Base-by-base conservation (phyloP, 2,113 vertebrate species). In the Monarcha castaneiventris region DNA sequence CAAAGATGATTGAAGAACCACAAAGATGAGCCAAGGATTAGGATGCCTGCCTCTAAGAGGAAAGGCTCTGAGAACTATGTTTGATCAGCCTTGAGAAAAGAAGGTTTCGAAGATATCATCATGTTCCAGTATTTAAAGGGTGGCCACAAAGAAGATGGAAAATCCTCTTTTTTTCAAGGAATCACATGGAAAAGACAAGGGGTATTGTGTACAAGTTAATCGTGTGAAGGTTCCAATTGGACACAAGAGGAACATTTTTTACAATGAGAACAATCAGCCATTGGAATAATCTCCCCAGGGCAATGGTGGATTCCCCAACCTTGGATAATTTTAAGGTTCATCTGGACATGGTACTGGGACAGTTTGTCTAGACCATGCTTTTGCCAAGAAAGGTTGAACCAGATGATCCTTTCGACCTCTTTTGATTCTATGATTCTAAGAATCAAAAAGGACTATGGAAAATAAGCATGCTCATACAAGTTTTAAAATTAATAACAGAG, bases 1-100 rank as follows among this genome's bases (percentile, higher is more conserved):
- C 6, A n/a, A 59, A n/a, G 13, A 55, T 0, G 0, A 68, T 7
- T 0, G 0, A 83, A 68, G 19, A 48, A 3, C 25, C 39, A 83
- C 25, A 41, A 48, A 69, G 8, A 48, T 35, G 13, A 19, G 21
- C 11, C 22, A 27, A 17, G 16, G 25, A 48, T 6, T 68, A 27
- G 17, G 26, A 32, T 13, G 20, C 10, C 11, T 48, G 25, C 17
- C 16, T 9, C 18, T 46, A 41, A 17, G 13, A 61, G 20, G 7
- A 68, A 39, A 61, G 16, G 1, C 7, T 61, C 25, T 35, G 55
- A 62, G 29, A 83, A 26, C 5, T 48, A 3, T 4, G 7, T 48
- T 61, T 35, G 14, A 35, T 41, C n/a, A 69, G 8, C 25, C 21
- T 39, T 48, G 16, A 54, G 54, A 89, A 82, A 55, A 30, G 54